Percentiles rank a stretch among this genome's conserved stretches.
Evolutionary conservation across 2,888 invertebrate species (phyloP).

Genomic region (Tridacna gigas): DNA sequence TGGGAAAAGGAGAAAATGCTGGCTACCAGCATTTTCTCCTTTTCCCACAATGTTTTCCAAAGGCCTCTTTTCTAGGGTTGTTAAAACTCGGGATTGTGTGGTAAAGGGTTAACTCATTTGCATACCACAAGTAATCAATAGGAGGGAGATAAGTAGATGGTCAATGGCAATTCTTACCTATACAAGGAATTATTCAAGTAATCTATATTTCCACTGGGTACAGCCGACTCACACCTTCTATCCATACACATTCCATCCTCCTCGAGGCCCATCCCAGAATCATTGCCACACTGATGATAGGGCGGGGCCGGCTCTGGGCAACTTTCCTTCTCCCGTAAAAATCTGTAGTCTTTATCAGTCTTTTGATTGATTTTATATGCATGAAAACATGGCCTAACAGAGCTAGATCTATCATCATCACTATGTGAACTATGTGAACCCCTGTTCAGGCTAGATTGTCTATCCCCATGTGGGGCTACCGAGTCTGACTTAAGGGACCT

Average conservation of each 20-base stretch:
- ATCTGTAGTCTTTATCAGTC: slow-evolving; percentile 64
- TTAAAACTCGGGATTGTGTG: too few relatives aligned
- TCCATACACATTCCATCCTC: slow-evolving; percentile 83
- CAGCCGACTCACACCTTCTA: slow-evolving; percentile 86
- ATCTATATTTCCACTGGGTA: slow-evolving; percentile 83
- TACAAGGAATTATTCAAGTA: slow-evolving; percentile 65
- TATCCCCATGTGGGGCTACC: slow-evolving; percentile 50
- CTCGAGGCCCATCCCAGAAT: slow-evolving; percentile 60
- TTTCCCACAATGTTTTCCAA: too few relatives aligned
- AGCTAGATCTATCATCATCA: slow-evolving; percentile 60
- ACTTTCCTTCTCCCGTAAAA: slow-evolving; percentile 59
- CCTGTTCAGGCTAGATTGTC: slow-evolving; percentile 51
- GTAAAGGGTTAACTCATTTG: too few relatives aligned
- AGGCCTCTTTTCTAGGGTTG: too few relatives aligned
- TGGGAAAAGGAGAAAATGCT: too few relatives aligned
- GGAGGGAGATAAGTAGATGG: too few relatives aligned
- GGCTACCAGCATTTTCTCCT: too few relatives aligned
- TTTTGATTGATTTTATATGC: slow-evolving; percentile 67
- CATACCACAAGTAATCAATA: too few relatives aligned
- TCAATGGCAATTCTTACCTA: slow-evolving; percentile 12
- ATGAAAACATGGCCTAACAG: slow-evolving; percentile 65
- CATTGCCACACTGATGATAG: slow-evolving; percentile 58
- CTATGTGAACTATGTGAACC: slow-evolving; percentile 68
- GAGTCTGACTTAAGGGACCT: slow-evolving; percentile 52
- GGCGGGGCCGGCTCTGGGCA: slow-evolving; percentile 63